Base-by-base conservation (phyloP, 2,113 vertebrate genomes). In the Amphiprion ocellaris region DNA sequence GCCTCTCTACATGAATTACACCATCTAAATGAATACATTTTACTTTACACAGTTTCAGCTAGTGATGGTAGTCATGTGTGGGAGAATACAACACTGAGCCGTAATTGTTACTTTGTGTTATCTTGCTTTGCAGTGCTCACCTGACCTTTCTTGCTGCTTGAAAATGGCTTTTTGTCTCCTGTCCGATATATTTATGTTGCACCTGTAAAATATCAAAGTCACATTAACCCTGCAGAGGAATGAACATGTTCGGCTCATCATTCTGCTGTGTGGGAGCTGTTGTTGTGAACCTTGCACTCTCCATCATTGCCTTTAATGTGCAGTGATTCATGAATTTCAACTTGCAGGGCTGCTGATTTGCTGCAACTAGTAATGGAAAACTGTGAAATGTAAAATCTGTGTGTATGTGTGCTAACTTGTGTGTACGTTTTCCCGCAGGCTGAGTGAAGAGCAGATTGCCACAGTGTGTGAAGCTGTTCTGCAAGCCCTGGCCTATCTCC, bases 381-480 rank as follows among this genome's bases (percentile, higher is more conserved):
- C 73, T 66, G 71, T 83, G 47, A 81, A 86, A 85, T 84, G 67
- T 76, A 46, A 81, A 84, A 76, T 65, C 46, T 59, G 69, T 17
- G 10, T 7, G 8, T 69, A 7, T 85, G 30, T 85, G 37, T 60
- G 52, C 56, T 14, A 49, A 63, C 24, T 37, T 73, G 46, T 65
- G 74, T 62, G 37, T 73, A 50, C 71, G n/a, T 63, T 33, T 7
- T 71, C 26, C 72, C 75, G 54, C 94, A 99, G 98, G 88, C 92
- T 99, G 84, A 98, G 95, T 1, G 98, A 99, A 81, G 98, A 99
- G 93, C 98, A 99, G 92, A 99, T 99, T 24, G 98, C 98, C 46
- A 99, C 98, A 0, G 98, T 99, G 79, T 99, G 98, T 65, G 97
- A 99, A 82, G 97, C 98, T 0, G 97, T 99, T 87, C 93, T 99